phyloP scores from a whole-genome alignment of 2,113 vertebrate genomes.

The Odobenus rosmarus region DNA sequence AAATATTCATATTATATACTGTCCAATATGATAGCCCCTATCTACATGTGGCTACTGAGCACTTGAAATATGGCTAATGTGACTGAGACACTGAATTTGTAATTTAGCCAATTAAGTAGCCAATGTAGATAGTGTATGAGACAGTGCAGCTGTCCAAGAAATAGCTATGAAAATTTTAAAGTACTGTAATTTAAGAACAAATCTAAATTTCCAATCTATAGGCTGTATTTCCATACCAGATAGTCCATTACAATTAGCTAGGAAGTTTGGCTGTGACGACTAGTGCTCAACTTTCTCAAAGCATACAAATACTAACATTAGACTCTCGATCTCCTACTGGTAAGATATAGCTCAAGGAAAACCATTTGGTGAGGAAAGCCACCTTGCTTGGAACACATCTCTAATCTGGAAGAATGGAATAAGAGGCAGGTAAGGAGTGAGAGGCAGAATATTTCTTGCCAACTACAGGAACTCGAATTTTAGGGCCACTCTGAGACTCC shows the following conservation, averaged over 20 bases:
- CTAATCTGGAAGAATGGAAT: not conserved
- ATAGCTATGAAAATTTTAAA: not conserved
- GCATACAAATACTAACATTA: not conserved
- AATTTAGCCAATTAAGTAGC: not conserved
- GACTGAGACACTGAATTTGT: not conserved
- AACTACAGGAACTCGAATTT: not conserved
- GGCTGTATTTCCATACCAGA: not conserved
- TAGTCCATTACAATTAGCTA: not conserved
- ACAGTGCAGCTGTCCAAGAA: not conserved
- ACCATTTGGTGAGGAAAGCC: not conserved
- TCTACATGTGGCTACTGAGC: not conserved
- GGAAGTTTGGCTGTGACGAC: not conserved
- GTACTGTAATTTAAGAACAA: not conserved
- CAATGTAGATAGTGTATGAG: not conserved
- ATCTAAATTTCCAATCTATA: constrained; percentile 1
- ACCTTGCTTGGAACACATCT: not conserved
- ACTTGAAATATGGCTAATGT: not conserved
- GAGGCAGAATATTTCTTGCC: not conserved
- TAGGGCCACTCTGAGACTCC: not conserved
- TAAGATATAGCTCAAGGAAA: not conserved
- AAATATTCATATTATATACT: not conserved
- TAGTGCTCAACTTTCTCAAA: not conserved
- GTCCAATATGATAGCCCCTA: too few relatives aligned
- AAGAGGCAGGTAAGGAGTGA: not conserved
- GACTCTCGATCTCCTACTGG: not conserved